These are phyloP conservation scores for Indri indri DNA, from an alignment of 2,113 vertebrate species.

Conservation along the genomic window DNA sequence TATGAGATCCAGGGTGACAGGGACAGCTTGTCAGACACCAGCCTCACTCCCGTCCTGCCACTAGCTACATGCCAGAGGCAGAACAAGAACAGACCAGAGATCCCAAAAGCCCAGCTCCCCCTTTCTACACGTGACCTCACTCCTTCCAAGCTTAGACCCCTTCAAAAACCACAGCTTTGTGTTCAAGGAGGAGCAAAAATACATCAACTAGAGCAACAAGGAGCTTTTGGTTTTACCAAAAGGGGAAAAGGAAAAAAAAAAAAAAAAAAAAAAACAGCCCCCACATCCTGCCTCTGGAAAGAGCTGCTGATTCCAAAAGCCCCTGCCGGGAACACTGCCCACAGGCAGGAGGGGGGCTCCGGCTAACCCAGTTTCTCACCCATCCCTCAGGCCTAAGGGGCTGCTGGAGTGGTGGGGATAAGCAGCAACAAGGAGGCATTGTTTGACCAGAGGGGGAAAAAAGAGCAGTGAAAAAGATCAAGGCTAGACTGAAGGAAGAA, in stretches of 20 bases:
- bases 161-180: constrained; percentile 59
- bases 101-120: not conserved
- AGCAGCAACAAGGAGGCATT: constrained; percentile 59
- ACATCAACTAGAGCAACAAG: constrained; percentile 68
- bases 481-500: constrained; percentile 49
- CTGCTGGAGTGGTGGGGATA: not conserved
- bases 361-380: constrained; percentile 7
- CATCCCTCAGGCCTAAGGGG: not conserved
- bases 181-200: constrained; percentile 66
- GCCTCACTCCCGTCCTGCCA: not conserved
- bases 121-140: not conserved
- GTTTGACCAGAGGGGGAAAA: not conserved
- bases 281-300: constrained; percentile 51
- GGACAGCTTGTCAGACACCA: not conserved
- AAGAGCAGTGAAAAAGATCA: not conserved
- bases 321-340: constrained; percentile 56
- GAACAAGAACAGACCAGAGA: not conserved
- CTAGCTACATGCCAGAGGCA: not conserved
- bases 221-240: constrained; percentile 60
- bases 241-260: not conserved
- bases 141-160: constrained; percentile 1
- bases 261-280: not conserved
- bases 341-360: not conserved
- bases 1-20: not conserved
- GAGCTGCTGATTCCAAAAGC: not conserved